phyloP scores from a whole-genome alignment of 2,113 vertebrate species.

The Naja naja region DNA sequence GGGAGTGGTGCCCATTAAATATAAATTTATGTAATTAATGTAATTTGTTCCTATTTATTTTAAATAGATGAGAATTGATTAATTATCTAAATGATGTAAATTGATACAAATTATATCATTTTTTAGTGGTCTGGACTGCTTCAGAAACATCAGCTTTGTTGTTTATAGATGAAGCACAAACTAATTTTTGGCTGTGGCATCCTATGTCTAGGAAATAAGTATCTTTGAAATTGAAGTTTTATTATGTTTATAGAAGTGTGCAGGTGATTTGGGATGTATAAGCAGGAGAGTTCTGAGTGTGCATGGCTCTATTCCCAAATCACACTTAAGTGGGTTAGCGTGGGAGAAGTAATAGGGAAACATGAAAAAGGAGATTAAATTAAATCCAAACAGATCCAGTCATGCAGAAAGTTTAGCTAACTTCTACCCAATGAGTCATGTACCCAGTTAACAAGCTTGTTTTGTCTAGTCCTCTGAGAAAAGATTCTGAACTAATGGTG shows the following conservation, averaged over 20 bases:
- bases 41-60: neutral
- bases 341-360: neutral
- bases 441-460: neutral
- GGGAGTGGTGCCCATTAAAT: neutral
- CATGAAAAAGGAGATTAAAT: neutral
- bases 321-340: neutral
- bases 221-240: neutral
- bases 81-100: neutral
- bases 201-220: neutral
- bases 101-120: neutral
- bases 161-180: neutral
- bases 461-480: neutral
- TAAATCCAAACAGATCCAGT: neutral
- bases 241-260: neutral
- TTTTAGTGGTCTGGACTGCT: neutral
- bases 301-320: neutral
- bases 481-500: neutral
- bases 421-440: neutral
- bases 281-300: neutral
- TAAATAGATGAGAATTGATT: neutral
- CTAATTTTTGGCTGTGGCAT: neutral
- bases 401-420: neutral
- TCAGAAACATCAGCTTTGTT: neutral
- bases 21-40: neutral
- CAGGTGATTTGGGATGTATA: neutral